phyloP scores from a whole-genome alignment of 2,797 vertebrate genomes.

The Sphenodon punctatus region DNA sequence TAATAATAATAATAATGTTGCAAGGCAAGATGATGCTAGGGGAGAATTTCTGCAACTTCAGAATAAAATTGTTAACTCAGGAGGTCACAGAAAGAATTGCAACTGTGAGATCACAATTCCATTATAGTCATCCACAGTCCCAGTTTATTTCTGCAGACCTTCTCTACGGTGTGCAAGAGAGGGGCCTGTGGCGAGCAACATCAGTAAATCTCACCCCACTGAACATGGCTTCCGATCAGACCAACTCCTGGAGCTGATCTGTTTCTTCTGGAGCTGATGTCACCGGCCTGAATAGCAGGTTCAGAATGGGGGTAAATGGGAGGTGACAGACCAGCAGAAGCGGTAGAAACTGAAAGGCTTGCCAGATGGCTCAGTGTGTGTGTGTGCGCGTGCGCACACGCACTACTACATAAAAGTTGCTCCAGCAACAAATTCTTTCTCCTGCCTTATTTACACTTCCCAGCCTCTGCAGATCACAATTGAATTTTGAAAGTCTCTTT shows the following conservation, averaged over 20 bases:
- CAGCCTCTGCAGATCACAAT: background rate
- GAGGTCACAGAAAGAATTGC: background rate
- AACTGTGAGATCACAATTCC: background rate
- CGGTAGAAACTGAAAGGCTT: background rate
- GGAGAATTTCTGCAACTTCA: background rate
- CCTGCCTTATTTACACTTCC: background rate
- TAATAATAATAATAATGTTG: fast-evolving
- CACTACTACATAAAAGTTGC: background rate
- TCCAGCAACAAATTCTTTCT: background rate
- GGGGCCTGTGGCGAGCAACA: background rate
- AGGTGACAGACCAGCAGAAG: background rate
- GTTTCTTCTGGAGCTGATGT: background rate
- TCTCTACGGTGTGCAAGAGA: fast-evolving
- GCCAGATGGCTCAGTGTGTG: fast-evolving
- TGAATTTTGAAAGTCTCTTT: background rate
- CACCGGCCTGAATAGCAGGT: background rate
- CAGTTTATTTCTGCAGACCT: background rate
- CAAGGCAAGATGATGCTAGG: background rate
- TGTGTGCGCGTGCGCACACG: no score
- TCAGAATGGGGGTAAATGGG: background rate
- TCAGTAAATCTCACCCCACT: background rate
- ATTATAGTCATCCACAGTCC: fast-evolving
- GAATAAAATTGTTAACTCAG: fast-evolving
- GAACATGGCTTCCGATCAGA: background rate
- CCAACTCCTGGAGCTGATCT: background rate